Evolutionary conservation across 2,797 vertebrate species (phyloP).

Genomic region (Clarias platycephalus): DNA sequence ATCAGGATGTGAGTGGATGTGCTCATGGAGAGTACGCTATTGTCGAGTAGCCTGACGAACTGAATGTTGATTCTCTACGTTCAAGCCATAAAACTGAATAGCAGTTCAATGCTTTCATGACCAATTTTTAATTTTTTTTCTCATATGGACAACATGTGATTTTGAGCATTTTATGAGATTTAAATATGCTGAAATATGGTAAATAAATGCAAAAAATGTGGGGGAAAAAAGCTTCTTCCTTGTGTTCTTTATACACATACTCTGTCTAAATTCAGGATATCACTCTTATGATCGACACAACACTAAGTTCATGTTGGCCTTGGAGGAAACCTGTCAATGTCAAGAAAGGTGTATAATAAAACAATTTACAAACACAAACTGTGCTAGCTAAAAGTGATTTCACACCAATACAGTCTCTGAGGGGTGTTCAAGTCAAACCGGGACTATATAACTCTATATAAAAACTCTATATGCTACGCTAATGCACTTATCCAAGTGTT

Average conservation of each 20-base stretch:
- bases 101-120: not conserved
- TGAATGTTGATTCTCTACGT: not conserved
- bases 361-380: not conserved
- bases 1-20: not conserved
- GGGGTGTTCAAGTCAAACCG: too few relatives aligned
- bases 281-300: not conserved
- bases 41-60: not conserved
- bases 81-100: not conserved
- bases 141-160: not conserved
- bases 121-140: not conserved
- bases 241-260: not conserved
- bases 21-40: not conserved
- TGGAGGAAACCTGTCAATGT: constrained; percentile 1
- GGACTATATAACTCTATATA: too few relatives aligned
- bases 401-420: not conserved
- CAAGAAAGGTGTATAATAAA: not conserved
- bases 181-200: not conserved
- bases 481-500: too few relatives aligned
- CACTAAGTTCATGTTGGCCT: not conserved
- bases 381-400: not conserved
- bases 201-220: not conserved
- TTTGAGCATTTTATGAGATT: not conserved
- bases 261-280: not conserved
- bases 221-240: not conserved
- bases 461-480: too few relatives aligned